These are phyloP conservation scores for Chauna torquata DNA, from an alignment of 2,113 vertebrate genomes.

Conservation along the genomic window DNA sequence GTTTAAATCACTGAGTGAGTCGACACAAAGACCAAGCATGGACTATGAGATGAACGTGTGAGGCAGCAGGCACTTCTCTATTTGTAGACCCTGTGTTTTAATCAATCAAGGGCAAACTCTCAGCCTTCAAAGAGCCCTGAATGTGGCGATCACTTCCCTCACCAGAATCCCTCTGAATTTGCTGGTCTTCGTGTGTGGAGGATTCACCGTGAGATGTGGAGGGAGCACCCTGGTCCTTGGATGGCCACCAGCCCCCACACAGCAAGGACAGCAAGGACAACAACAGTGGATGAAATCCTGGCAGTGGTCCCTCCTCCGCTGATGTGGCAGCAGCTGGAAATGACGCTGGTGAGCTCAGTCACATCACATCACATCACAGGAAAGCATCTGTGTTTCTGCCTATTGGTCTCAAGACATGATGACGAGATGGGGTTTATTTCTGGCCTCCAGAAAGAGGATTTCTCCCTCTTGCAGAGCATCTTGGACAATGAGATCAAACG, in stretches of 20 bases:
- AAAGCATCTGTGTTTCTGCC: background rate
- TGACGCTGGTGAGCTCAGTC: background rate
- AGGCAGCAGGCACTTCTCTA: background rate
- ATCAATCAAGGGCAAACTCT: background rate
- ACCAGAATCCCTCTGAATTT: background rate
- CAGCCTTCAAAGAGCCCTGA: background rate
- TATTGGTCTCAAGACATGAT: background rate
- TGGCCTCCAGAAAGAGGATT: background rate
- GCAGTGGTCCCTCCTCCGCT: background rate
- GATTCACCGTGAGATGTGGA: background rate
- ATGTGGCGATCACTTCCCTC: background rate
- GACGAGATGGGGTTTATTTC: background rate
- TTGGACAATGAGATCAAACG: background rate
- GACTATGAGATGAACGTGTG: background rate
- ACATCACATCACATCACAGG: background rate
- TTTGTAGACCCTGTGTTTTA: background rate
- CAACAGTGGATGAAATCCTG: background rate
- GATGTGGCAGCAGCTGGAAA: background rate
- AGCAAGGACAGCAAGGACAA: background rate
- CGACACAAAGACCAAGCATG: background rate
- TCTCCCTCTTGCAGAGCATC: background rate
- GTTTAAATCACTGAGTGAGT: background rate
- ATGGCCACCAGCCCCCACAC: accelerated
- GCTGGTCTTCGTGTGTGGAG: background rate
- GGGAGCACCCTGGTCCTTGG: background rate